These are phyloP conservation scores for Hyles vespertilio DNA, from an alignment of 1,140 invertebrate genomes.

Conservation along the genomic window DNA sequence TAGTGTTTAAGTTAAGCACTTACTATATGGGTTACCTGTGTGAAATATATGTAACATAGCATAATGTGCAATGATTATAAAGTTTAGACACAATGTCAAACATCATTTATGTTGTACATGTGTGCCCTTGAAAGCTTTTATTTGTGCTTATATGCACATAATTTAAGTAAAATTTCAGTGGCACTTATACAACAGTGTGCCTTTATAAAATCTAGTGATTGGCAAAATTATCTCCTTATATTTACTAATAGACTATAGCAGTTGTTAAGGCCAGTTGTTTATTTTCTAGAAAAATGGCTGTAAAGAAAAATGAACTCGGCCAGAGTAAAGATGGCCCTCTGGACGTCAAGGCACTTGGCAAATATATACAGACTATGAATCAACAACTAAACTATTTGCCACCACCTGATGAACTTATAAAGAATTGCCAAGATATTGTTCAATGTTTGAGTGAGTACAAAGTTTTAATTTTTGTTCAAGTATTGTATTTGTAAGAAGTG, in stretches of 20 bases:
- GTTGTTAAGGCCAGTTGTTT: constrained; percentile 2
- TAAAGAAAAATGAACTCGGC: constrained; percentile 48
- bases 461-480: not conserved
- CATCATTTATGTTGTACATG: no score
- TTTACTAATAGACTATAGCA: not conserved
- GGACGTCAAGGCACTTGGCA: constrained; percentile 35
- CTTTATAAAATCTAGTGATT: no score
- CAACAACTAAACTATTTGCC: constrained; percentile 48
- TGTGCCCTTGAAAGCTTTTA: no score
- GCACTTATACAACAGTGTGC: no score
- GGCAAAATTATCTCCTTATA: not conserved
- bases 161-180: no score
- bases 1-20: no score
- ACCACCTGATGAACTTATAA: constrained; percentile 41
- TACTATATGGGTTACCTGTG: no score
- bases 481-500: constrained; percentile 2
- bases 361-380: constrained; percentile 53
- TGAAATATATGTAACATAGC: no score
- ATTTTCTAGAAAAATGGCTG: constrained; percentile 28
- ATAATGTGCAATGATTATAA: no score
- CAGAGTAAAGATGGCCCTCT: not conserved
- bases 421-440: constrained; percentile 56
- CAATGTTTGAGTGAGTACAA: constrained; percentile 53
- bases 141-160: no score
- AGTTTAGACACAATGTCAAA: no score